Evolutionary conservation across 2,113 vertebrate species (phyloP).

Genomic region (chimpanzee (Pan troglodytes)): NHGRI_mPanTro3-v2.1_pri NC_072410.2:40554501-40555000

Average conservation of each 20-base stretch:
- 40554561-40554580: neutral
- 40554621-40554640: conserved; percentile 36
- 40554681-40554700: conserved; percentile 15
- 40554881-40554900: neutral
- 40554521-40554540: neutral
- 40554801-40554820: neutral
- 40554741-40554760: neutral
- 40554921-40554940: neutral
- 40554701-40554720: conserved; percentile 41
- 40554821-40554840: neutral
- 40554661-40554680: neutral
- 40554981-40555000: neutral
- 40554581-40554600: conserved; percentile 57
- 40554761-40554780: neutral
- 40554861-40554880: fast-evolving
- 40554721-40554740: neutral
- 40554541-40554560: conserved; percentile 41
- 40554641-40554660: neutral
- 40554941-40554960: neutral
- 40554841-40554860: neutral
- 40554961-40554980: neutral
- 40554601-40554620: conserved; percentile 39
- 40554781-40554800: neutral
- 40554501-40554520: neutral
- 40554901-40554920: neutral